Evolutionary conservation across 2,888 invertebrate species (phyloP).

Genomic region (Celastrina argiolus): DNA sequence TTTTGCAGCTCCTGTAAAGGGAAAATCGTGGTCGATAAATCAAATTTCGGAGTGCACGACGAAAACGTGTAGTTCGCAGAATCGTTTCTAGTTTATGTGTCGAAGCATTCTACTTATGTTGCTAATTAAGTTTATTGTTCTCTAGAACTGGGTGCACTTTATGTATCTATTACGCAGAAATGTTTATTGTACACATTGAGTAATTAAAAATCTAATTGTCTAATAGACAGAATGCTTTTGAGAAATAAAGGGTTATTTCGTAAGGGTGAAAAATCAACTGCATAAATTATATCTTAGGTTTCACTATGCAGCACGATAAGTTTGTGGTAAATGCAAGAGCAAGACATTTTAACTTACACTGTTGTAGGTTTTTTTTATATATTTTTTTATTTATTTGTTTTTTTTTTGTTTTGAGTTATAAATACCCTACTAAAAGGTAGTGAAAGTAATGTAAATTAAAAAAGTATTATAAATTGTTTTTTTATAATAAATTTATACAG

Average conservation of each 20-base stretch:
- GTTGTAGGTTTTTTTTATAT: no score
- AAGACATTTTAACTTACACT: no score
- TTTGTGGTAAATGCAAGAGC: background rate
- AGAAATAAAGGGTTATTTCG: background rate
- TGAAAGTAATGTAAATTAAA: no score
- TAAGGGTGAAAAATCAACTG: no score
- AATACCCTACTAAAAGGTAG: no score
- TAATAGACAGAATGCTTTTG: background rate
- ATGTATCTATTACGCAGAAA: conserved; percentile 16
- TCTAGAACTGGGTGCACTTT: conserved; percentile 8
- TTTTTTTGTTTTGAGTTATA: no score
- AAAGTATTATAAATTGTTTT: no score
- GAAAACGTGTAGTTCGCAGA: conserved; percentile 3
- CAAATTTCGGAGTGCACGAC: background rate
- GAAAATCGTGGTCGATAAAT: background rate
- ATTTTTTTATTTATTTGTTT: no score
- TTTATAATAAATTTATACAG: no score
- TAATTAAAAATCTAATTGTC: no score
- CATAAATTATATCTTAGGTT: background rate
- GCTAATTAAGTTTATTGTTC: conserved; percentile 18
- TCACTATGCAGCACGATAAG: background rate
- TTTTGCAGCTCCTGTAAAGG: background rate
- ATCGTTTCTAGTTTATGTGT: conserved; percentile 15
- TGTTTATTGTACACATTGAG: background rate
- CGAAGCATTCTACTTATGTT: background rate